Conservation (phyloP, 1,140 invertebrate genomes). For the Monochamus saltuarius region DNA sequence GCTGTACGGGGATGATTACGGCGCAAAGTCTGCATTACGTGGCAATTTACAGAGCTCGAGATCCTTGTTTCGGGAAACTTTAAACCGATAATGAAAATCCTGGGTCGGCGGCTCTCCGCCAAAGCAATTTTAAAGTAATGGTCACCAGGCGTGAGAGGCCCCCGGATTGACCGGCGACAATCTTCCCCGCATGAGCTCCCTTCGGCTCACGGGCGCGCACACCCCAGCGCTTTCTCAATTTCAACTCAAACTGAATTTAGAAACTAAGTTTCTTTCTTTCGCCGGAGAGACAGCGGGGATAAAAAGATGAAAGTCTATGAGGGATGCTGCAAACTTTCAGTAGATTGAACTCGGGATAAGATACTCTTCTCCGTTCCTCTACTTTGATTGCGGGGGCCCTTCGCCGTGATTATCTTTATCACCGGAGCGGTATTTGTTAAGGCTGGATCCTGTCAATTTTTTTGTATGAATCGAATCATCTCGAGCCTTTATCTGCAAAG, state of each 20-base stretch:
- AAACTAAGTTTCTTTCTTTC: slow-evolving; percentile 38
- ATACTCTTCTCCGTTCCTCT: slow-evolving; percentile 20
- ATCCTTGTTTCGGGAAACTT: slow-evolving; percentile 1
- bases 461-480: slow-evolving; percentile 16
- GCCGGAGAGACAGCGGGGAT: slow-evolving; percentile 21
- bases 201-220: slow-evolving; percentile 22
- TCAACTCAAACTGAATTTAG: slow-evolving; percentile 42
- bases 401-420: slow-evolving; percentile 31
- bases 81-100: slow-evolving; percentile 16
- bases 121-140: slow-evolving; percentile 23
- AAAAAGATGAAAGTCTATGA: slow-evolving; percentile 37
- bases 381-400: slow-evolving; percentile 35
- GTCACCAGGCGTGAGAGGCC: slow-evolving; percentile 5
- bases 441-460: neutral
- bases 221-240: slow-evolving; percentile 38
- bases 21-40: no score
- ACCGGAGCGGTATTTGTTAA: slow-evolving; percentile 9
- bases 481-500: no score
- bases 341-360: slow-evolving; percentile 28
- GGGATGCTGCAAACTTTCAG: slow-evolving; percentile 22
- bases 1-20: no score
- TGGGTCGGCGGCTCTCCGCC: slow-evolving; percentile 7
- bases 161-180: slow-evolving; percentile 29
- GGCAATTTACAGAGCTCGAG: no score
- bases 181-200: slow-evolving; percentile 32